Evolutionary conservation across 92 coral and sea anemone species (phyloP).

Genomic region (Paramuricea clavata): DNA sequence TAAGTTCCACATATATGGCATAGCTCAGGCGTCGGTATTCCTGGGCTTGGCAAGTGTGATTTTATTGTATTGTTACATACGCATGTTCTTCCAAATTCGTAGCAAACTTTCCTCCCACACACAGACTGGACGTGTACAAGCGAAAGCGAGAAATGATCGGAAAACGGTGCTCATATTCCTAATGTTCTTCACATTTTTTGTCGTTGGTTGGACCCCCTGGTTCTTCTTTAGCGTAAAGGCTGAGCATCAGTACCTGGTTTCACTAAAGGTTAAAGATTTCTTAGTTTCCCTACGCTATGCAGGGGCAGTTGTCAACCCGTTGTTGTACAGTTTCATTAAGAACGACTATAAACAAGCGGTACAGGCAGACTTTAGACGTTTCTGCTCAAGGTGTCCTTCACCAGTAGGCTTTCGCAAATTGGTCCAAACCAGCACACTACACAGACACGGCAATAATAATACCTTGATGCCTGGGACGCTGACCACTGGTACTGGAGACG

Average conservation of each 20-base stretch:
- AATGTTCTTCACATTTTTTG: slow-evolving; percentile 11
- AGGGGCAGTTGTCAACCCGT: slow-evolving; percentile 25
- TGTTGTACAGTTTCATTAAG: slow-evolving; percentile 23
- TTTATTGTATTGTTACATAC: slow-evolving; percentile 5
- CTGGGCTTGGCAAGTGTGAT: slow-evolving; percentile 2
- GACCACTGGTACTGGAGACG: slow-evolving; percentile 15
- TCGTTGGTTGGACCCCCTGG: slow-evolving; percentile 32
- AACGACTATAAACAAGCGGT: slow-evolving; percentile 39
- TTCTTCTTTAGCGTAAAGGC: not conserved
- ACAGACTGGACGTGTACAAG: slow-evolving; percentile 8
- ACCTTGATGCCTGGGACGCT: not conserved
- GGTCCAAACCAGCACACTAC: slow-evolving; percentile 4
- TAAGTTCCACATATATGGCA: not conserved
- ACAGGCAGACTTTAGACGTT: not conserved
- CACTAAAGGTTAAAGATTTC: not conserved
- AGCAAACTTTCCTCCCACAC: not conserved
- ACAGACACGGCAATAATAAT: not conserved
- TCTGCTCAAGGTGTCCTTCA: slow-evolving; percentile 19
- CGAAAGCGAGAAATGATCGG: slow-evolving; percentile 18
- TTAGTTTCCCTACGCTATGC: slow-evolving; percentile 16
- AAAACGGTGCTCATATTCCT: slow-evolving; percentile 30
- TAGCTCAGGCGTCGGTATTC: slow-evolving; percentile 10
- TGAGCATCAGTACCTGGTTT: not conserved
- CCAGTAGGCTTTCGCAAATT: not conserved
- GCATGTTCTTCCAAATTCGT: slow-evolving; percentile 33